These are phyloP conservation scores for Gymnoscelis rufifasciata DNA, from an alignment of 2,888 invertebrate genomes.

Conservation along the genomic window DNA sequence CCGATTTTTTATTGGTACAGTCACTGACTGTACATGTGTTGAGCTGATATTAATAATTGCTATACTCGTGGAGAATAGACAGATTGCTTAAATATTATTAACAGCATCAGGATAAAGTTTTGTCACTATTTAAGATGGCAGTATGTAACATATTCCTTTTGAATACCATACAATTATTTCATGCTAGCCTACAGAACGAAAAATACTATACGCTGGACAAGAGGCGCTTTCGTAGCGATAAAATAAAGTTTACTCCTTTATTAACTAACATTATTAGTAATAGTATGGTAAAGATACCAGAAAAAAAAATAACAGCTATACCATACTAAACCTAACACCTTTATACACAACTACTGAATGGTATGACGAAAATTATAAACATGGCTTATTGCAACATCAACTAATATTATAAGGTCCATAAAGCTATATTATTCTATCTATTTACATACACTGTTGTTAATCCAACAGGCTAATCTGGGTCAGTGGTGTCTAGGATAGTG, in stretches of 20 bases:
- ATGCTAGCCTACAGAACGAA: conserved; percentile 25
- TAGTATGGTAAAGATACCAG: neutral
- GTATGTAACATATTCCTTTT: conserved; percentile 34
- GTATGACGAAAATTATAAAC: conserved; percentile 23
- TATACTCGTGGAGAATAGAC: no score
- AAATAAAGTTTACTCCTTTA: neutral
- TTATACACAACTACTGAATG: neutral
- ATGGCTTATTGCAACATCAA: conserved; percentile 38
- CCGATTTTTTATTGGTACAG: no score
- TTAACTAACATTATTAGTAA: neutral
- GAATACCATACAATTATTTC: conserved; percentile 21
- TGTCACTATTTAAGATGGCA: conserved; percentile 36
- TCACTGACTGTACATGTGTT: no score
- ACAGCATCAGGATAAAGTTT: no score
- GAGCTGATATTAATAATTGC: no score
- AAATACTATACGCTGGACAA: conserved; percentile 25
- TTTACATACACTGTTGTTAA: conserved; percentile 51
- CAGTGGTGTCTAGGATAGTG: conserved; percentile 72
- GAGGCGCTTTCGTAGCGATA: conserved; percentile 10
- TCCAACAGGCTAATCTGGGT: conserved; percentile 49
- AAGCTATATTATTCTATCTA: conserved; percentile 41
- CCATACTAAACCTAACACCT: neutral
- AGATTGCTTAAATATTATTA: no score
- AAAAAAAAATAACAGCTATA: neutral
- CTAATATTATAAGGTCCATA: conserved; percentile 55